phyloP scores from a whole-genome alignment of 1,140 invertebrate species.

The Papilio xuthus region DNA sequence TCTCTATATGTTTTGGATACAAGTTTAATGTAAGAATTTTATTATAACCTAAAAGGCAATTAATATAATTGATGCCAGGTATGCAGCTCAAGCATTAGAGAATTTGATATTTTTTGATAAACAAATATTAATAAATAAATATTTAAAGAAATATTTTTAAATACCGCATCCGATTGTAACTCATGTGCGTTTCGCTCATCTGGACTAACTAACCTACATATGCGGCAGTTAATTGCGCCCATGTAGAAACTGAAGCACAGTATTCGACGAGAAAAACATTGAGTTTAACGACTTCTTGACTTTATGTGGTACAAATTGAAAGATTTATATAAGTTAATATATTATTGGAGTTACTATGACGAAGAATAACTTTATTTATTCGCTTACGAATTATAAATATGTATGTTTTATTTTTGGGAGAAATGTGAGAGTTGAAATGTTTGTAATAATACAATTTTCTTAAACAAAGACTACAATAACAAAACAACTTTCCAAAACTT shows the following conservation, averaged over 20 bases:
- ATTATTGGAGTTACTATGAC: neutral
- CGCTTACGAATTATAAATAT: neutral
- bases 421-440: no score
- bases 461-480: slow-evolving; percentile 1
- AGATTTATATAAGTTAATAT: neutral
- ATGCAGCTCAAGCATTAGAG: no score
- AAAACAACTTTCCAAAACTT: neutral
- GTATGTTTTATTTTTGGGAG: neutral
- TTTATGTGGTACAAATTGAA: slow-evolving; percentile 18
- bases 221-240: slow-evolving; percentile 26
- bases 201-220: slow-evolving; percentile 35
- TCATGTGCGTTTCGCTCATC: neutral
- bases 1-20: no score
- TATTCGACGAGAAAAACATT: slow-evolving; percentile 35
- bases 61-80: no score
- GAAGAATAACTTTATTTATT: neutral
- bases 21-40: no score
- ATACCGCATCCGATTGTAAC: slow-evolving; percentile 20
- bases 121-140: neutral
- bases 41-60: no score
- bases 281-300: slow-evolving; percentile 34
- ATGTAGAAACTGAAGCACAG: slow-evolving; percentile 33
- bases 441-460: neutral
- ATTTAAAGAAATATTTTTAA: neutral
- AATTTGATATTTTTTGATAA: no score